Evolutionary conservation across 2,888 invertebrate species (phyloP).

Genomic region (Eledona agricola): DNA sequence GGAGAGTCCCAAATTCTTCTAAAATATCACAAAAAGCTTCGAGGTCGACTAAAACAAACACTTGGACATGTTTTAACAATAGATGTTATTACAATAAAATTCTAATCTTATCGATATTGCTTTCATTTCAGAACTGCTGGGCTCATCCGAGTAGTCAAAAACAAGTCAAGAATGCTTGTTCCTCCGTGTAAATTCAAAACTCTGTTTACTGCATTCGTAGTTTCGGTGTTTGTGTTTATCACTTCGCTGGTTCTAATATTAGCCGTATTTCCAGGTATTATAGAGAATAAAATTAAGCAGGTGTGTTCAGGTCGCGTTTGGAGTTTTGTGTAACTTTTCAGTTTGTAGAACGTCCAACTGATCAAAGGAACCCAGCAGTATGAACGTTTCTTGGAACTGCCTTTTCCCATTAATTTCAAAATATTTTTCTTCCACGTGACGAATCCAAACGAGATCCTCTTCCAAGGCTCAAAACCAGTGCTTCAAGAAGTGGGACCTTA

Average conservation of each 20-base stretch:
- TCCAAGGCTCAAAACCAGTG: constrained; percentile 66
- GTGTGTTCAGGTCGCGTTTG: constrained; percentile 1
- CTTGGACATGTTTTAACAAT: no score
- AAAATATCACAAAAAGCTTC: no score
- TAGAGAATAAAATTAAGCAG: constrained; percentile 7
- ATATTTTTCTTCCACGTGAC: constrained; percentile 72
- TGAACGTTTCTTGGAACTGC: constrained; percentile 20
- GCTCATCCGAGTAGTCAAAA: no score
- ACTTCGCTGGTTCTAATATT: constrained; percentile 3
- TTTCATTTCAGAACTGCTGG: no score
- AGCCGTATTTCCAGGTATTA: constrained; percentile 5
- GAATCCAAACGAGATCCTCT: constrained; percentile 68
- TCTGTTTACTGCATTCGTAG: constrained; percentile 5
- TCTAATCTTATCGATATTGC: no score
- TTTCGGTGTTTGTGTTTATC: constrained; percentile 1
- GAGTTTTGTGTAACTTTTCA: not conserved
- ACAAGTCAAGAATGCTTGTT: no score
- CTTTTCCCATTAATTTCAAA: constrained; percentile 65
- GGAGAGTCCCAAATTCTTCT: no score
- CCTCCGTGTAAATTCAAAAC: constrained; percentile 5
- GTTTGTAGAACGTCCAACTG: constrained; percentile 16
- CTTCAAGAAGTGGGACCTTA: constrained; percentile 74
- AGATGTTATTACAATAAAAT: no score
- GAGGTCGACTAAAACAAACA: no score
- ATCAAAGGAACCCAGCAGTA: constrained; percentile 10